Conservation (phyloP, 2,797 vertebrate species). For the Leuciscus waleckii region DNA sequence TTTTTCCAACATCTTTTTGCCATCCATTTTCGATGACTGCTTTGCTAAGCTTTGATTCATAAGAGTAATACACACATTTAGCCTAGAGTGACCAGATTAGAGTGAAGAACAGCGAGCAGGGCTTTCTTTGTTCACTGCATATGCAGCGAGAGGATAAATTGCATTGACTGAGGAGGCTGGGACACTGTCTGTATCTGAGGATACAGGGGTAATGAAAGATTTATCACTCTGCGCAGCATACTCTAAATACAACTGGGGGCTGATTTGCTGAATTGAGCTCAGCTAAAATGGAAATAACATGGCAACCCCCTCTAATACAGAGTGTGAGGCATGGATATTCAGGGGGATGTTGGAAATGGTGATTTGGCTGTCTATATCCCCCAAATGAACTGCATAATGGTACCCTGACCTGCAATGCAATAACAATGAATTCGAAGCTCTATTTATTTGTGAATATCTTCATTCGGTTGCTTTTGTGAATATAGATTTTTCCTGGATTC, state of each 20-base stretch:
- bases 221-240: constrained; percentile 86
- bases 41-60: constrained; percentile 80
- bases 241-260: constrained; percentile 86
- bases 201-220: constrained; percentile 87
- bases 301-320: constrained; percentile 61
- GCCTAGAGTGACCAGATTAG: constrained; percentile 82
- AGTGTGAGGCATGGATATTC: constrained; percentile 78
- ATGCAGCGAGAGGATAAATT: constrained; percentile 77
- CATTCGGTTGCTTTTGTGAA: constrained; percentile 70
- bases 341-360: constrained; percentile 75
- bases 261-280: constrained; percentile 80
- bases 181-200: constrained; percentile 79
- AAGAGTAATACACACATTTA: constrained; percentile 83
- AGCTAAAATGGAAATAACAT: constrained; percentile 77
- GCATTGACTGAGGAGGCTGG: constrained; percentile 78
- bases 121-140: constrained; percentile 79
- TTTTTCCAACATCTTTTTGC: constrained; percentile 72
- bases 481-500: constrained; percentile 40
- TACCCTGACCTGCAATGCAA: constrained; percentile 83
- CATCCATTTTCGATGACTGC: constrained; percentile 66
- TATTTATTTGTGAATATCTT: constrained; percentile 78
- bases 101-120: constrained; percentile 66
- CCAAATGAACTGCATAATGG: constrained; percentile 85
- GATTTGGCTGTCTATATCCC: constrained; percentile 79
- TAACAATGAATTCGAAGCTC: constrained; percentile 79